Evolutionary conservation across 2,888 invertebrate genomes (phyloP), one percentile per base, ranked within the genome.

Genomic region (Diachrysia chrysitis): DNA sequence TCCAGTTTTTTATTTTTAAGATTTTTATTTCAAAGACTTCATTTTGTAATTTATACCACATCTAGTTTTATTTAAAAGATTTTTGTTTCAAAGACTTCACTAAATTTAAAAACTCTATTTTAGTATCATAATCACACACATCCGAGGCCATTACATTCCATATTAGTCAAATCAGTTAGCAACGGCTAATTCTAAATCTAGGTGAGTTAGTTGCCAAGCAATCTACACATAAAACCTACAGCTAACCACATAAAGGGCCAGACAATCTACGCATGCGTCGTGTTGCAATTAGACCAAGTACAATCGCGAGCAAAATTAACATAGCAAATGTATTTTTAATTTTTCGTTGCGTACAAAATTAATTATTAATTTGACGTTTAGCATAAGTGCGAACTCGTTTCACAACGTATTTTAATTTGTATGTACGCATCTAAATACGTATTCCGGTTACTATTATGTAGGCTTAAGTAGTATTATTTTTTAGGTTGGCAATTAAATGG

Each of bases 281-380:
- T 73, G 65, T 63, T 61, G 81, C 56, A 79, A 79, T 35, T 69
- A 73, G 54, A 65, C 32, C 48, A 12, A n/a, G 35, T 81, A 78
- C 82, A 68, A 58, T 70, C 58, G 21, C 71, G 54, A n/a, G 46
- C 69, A 63, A 37, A 68, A 81, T 69, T 79, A 61, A 32, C 66
- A 73, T 74, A 1, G 21, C 37, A 1, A 19, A 42, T 32, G 6
- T 14, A 66, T 69, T 71, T 79, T 69, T 79, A 63, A 68, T 48
- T 56, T 21, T 62, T 21, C 46, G 58, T 79, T 81, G 76, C 76
- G 63, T 69, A 63, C 56, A 71, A 79, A 79, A 68, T 63, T 71
- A 68, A 78, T 69, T 78, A 76, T 62, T 77, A 69, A 82, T 77
- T 74, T 69, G 55, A 59, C 54, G 60, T 60, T 67, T 61, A 58